Evolutionary conservation across 2,888 invertebrate genomes (phyloP), one percentile per base, ranked within the genome.

Genomic region (Lampropteryx suffumata): DNA sequence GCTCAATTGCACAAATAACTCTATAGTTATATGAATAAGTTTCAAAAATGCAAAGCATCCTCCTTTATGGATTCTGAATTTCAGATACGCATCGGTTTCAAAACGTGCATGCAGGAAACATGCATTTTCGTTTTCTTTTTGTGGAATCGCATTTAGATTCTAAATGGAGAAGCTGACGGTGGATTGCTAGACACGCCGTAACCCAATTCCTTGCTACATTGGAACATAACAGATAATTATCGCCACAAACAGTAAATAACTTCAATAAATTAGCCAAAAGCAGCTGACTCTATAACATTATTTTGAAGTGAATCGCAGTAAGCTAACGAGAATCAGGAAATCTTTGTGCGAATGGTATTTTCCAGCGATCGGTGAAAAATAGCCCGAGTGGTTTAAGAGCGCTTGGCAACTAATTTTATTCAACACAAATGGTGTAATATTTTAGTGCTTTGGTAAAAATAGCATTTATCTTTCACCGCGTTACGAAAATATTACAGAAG

Each of bases 81-180:
- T 40, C 17, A 3, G 17, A 4, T 39, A 39, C 21, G 39, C 29
- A 45, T 49, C 47, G 59, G 56, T 63, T 67, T 65, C 57, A 59
- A 59, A 59, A 62, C 57, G 51, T 17, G 50, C 59, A 56, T 64
- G 55, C 76, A 78, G 81, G 79, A 81, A 79, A 74, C 64, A 60
- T 64, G 61, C 62, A 64, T 71, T 68, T 60, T 67, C 63, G 40
- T 62, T 73, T 67, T 73, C 62, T 65, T 69, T 76, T 70, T 67
- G 55, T 65, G 54, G 50, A 62, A 55, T 60, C 64, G 46, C 62
- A 47, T 60, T 62, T 58, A 52, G 48, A 59, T 61, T 62, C 54
- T 51, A 58, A 61, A 65, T 57, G 50, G 48, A 48, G 58, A 42
- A 50, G 42, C 52, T 50, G 30, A 11, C 14, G 32, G 55, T 46